Conservation (phyloP, 1,140 invertebrate genomes). For the Drosophila obscura region DNA sequence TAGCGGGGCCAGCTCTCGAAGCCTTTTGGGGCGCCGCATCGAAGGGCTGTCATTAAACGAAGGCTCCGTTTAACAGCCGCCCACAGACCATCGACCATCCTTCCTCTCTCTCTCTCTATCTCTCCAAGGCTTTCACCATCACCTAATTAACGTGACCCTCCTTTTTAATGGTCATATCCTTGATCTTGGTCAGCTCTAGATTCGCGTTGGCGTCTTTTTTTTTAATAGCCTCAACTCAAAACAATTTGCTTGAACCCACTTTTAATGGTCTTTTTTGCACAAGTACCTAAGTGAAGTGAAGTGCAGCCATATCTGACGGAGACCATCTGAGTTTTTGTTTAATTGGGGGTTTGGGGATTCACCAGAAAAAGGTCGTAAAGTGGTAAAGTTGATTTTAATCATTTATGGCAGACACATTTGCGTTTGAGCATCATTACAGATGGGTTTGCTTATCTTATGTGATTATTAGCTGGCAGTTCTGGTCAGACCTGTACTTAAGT, state of each 20-base stretch:
- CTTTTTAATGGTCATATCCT: conserved; percentile 44
- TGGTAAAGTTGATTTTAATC: too few relatives aligned
- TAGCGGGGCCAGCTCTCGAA: conserved; percentile 29
- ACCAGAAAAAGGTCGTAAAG: too few relatives aligned
- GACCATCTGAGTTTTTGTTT: conserved; percentile 13
- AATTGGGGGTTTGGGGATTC: conserved; percentile 16
- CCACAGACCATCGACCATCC: background rate
- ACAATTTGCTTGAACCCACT: conserved; percentile 20
- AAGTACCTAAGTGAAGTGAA: conserved; percentile 12
- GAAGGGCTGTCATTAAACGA: conserved; percentile 65
- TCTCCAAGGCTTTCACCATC: background rate
- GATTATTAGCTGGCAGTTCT: too few relatives aligned
- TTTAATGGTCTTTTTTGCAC: conserved; percentile 18
- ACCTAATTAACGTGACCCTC: conserved; percentile 38
- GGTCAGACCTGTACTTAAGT: too few relatives aligned
- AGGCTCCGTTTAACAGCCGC: conserved; percentile 26
- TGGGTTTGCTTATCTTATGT: too few relatives aligned
- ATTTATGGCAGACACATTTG: too few relatives aligned
- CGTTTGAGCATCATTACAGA: too few relatives aligned
- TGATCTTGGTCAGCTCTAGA: conserved; percentile 36
- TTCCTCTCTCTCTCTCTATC: background rate
- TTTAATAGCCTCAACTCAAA: conserved; percentile 25
- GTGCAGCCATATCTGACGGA: conserved; percentile 3
- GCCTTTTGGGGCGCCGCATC: conserved; percentile 39
- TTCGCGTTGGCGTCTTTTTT: conserved; percentile 14